Evolutionary conservation across 2,888 invertebrate genomes (phyloP), one percentile per base, ranked within the genome.

Genomic region (Epistrophe eligans): DNA sequence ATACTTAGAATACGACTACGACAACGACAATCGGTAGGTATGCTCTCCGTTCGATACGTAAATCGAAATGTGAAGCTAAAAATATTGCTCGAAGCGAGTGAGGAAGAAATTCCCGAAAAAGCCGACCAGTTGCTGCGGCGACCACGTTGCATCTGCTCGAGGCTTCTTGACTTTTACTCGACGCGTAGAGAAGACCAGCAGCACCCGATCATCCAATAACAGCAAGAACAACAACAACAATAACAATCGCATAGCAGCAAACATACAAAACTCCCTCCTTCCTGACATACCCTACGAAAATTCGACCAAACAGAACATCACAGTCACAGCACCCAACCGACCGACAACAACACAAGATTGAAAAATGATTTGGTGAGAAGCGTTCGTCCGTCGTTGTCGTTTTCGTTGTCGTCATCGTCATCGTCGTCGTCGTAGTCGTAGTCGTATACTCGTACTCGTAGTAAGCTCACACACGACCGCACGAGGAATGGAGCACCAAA

Each of bases 121-220:
- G 82, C 87, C 90, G 90, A 90, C 90, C 89, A 90, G 90, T 90
- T 90, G 90, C 90, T 90, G 89, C 87, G 90, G 90, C 89, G 89
- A 90, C 90, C 90, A 90, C 90, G 90, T 90, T 90, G 90, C 90
- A 90, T 90, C 90, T 90, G 90, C 90, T 89, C 88, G 90, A 89
- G 89, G 89, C 90, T 90, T 90, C 90, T 90, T 90, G 90, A 90
- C 90, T 90, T 90, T 89, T 90, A 89, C 89, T 90, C 85, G 64
- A 84, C 88, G 85, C 77, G 80, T 83, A 77, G 71, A 76, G 88
- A 57, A 77, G 88, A 64, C 45, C 43, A 84, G 74, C 67, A 62
- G 77, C 72, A 79, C 76, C 80, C 76, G 76, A 88, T 82, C 66
- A 79, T 72, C 77, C 81, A 81, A 70, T 60, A 85, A 70, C 79